A percentile compares a stretch with the other conserved stretches of the same genome.
These are phyloP conservation scores for Philopotamus ludificatus DNA, from an alignment of 1,140 invertebrate genomes.

Conservation along the genomic window DNA sequence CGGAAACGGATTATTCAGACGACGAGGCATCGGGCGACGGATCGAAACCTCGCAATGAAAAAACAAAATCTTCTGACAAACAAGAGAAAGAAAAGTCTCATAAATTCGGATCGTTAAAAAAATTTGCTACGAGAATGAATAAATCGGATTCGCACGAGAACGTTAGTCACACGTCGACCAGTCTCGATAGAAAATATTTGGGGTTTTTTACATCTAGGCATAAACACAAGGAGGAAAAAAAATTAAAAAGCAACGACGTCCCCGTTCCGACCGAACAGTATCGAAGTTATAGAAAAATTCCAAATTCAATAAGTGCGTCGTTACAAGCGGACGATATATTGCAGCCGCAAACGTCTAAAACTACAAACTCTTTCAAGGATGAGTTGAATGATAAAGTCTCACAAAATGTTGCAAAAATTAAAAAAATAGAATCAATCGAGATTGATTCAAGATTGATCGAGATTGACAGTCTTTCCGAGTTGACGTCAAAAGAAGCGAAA, in stretches of 20 bases:
- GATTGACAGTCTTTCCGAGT: constrained; percentile 33
- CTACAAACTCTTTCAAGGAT: constrained; percentile 15
- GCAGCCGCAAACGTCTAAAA: background rate
- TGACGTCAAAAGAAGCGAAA: constrained; percentile 45
- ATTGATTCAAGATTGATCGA: constrained; percentile 19
- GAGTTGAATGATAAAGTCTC: constrained; percentile 19
- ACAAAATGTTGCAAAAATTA: constrained; percentile 38
- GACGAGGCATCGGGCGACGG: constrained; percentile 50
- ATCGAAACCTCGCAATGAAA: constrained; percentile 43
- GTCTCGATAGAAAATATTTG: constrained; percentile 72
- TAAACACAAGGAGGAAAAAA: constrained; percentile 44
- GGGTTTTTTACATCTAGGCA: constrained; percentile 52
- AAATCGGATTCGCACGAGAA: constrained; percentile 55
- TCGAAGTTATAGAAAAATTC: constrained; percentile 68
- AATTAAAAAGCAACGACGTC: constrained; percentile 59
- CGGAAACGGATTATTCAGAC: constrained; percentile 78
- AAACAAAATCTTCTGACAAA: constrained; percentile 41
- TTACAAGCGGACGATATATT: constrained; percentile 3
- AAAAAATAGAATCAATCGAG: constrained; percentile 37
- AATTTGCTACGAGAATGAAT: constrained; percentile 53
- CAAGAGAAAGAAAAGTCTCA: constrained; percentile 48
- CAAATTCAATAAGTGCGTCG: constrained; percentile 29
- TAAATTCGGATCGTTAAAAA: constrained; percentile 69
- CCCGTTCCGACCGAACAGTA: constrained; percentile 77
- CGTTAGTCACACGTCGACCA: constrained; percentile 58